Conservation (phyloP, 2,797 vertebrate species). For the Hippocampus kuda region DNA sequence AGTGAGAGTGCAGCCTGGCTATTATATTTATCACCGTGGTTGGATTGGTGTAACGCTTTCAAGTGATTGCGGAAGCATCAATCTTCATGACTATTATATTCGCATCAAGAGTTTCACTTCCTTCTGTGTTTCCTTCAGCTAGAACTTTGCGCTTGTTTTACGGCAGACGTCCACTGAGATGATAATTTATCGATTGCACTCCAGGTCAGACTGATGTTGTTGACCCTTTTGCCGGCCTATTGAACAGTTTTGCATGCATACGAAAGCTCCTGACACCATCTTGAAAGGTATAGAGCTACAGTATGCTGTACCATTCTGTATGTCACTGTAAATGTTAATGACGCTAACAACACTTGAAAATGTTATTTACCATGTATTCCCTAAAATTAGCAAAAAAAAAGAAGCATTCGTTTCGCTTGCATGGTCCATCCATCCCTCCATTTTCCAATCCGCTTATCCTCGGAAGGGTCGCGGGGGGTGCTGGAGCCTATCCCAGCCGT, state of each 20-base stretch:
- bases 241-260: not conserved
- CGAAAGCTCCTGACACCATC: not conserved
- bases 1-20: not conserved
- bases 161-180: not conserved
- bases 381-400: too few relatives aligned
- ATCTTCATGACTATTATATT: conserved; percentile 2
- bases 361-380: too few relatives aligned
- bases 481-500: too few relatives aligned
- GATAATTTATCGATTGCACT: not conserved
- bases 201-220: not conserved
- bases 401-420: too few relatives aligned
- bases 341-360: not conserved
- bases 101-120: not conserved
- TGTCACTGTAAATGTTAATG: not conserved
- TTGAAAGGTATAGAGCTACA: not conserved
- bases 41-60: not conserved
- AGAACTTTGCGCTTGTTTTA: not conserved
- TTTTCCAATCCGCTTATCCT: too few relatives aligned
- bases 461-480: too few relatives aligned
- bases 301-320: not conserved
- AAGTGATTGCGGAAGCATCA: not conserved
- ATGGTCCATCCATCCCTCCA: too few relatives aligned
- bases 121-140: not conserved
- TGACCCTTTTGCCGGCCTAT: not conserved
- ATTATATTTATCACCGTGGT: not conserved